Conservation (phyloP, 2,888 invertebrate species). For the Entomobrya multifasciata region DNA sequence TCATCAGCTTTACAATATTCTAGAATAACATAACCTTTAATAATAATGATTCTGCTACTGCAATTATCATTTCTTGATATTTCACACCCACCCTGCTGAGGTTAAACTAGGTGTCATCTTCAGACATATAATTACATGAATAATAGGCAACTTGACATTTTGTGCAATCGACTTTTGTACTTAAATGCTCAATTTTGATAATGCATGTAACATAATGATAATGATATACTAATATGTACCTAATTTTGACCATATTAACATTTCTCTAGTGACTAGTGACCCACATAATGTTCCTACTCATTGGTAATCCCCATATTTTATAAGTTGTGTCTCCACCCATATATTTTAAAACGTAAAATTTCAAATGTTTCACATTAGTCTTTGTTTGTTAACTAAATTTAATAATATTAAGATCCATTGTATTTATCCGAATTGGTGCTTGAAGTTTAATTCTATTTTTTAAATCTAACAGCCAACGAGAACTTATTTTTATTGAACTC, state of each 20-base stretch:
- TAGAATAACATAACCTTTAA: constrained; percentile 16
- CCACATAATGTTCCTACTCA: too few species aligned
- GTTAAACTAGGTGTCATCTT: constrained; percentile 11
- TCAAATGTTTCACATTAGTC: background rate
- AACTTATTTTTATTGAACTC: constrained; percentile 5
- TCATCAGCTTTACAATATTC: background rate
- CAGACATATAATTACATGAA: background rate
- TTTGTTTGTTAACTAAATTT: too few species aligned
- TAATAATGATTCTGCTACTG: background rate
- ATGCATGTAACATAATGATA: background rate
- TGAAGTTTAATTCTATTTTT: background rate
- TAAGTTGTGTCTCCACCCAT: too few species aligned
- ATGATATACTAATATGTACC: background rate
- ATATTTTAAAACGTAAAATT: too few species aligned
- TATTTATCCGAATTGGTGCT: background rate
- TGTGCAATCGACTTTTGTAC: background rate
- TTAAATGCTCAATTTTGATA: background rate
- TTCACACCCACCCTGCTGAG: too few species aligned
- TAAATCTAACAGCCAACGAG: background rate
- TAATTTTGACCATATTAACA: too few species aligned
- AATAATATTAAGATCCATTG: background rate
- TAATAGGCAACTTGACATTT: constrained; percentile 57
- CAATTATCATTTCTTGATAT: background rate
- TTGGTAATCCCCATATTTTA: too few species aligned
- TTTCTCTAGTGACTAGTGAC: too few species aligned